A percentile compares a stretch with the other conserved stretches of the same genome.
Conservation (phyloP, 2,888 invertebrate species). For the Cataglyphis cursor region DNA sequence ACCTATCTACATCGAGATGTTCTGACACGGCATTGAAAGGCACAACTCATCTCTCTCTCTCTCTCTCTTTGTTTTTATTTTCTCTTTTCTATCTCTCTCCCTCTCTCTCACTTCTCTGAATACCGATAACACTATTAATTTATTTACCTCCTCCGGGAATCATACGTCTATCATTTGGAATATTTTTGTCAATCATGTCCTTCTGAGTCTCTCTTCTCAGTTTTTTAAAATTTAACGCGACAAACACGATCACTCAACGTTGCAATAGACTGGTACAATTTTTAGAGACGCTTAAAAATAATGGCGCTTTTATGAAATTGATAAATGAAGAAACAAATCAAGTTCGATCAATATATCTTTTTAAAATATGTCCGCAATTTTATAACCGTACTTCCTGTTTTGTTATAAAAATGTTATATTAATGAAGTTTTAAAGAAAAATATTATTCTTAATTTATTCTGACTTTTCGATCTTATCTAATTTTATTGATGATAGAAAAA, state of each 20-base stretch:
- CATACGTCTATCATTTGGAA: slow-evolving; percentile 53
- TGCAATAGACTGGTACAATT: not conserved
- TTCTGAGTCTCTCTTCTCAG: slow-evolving; percentile 30
- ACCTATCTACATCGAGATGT: slow-evolving; percentile 55
- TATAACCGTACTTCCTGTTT: not conserved
- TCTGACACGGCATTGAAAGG: slow-evolving; percentile 57
- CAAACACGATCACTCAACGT: slow-evolving; percentile 24
- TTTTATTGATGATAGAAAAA: not conserved
- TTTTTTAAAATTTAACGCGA: slow-evolving; percentile 34
- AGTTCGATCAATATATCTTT: slow-evolving; percentile 1
- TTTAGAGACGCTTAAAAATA: not conserved
- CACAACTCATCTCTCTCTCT: slow-evolving; percentile 60
- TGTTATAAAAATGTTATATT: not conserved
- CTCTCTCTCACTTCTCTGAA: slow-evolving; percentile 53
- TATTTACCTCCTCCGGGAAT: slow-evolving; percentile 39
- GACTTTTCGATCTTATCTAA: not conserved
- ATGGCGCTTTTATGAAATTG: not conserved
- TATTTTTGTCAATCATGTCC: slow-evolving; percentile 37
- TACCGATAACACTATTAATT: slow-evolving; percentile 59
- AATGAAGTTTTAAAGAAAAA: not conserved
- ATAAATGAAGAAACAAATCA: not conserved
- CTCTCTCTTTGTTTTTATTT: not conserved
- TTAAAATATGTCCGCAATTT: not conserved
- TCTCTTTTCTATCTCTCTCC: no score
- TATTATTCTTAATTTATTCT: not conserved